A percentile compares a stretch with the other conserved stretches of the same genome.
These are phyloP conservation scores for Biston stratarius DNA, from an alignment of 2,888 invertebrate genomes.

Conservation along the genomic window DNA sequence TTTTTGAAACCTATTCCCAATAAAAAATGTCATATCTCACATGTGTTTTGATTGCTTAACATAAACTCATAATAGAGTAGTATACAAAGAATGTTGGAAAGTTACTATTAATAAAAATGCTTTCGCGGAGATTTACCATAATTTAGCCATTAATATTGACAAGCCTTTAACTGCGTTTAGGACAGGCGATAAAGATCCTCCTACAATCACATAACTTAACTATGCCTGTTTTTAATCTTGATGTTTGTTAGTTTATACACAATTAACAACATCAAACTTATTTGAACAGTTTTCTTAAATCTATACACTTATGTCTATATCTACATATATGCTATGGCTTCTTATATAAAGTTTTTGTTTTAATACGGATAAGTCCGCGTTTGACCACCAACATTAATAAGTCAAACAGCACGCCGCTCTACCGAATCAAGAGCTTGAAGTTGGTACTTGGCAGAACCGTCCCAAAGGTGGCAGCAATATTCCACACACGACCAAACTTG, in stretches of 20 bases:
- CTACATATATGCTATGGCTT: too few relatives aligned
- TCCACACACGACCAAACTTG: too few relatives aligned
- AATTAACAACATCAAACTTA: background rate
- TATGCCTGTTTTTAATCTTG: background rate
- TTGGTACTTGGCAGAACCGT: too few relatives aligned
- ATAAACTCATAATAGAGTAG: background rate
- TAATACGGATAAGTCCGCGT: too few relatives aligned
- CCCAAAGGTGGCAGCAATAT: too few relatives aligned
- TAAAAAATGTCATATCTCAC: too few relatives aligned
- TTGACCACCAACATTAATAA: too few relatives aligned
- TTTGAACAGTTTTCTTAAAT: background rate
- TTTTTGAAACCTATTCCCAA: too few relatives aligned
- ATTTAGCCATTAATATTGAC: conserved; percentile 28
- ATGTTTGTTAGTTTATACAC: background rate
- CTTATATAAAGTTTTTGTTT: too few relatives aligned
- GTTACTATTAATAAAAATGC: conserved; percentile 12
- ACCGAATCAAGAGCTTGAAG: too few relatives aligned
- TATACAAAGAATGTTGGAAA: conserved; percentile 22
- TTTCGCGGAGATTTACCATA: conserved; percentile 32
- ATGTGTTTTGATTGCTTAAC: background rate
- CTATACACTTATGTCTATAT: too few relatives aligned
- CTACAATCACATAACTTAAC: conserved; percentile 1
- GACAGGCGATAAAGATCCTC: conserved; percentile 21
- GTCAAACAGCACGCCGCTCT: too few relatives aligned
- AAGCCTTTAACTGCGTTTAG: conserved; percentile 27